Conservation (phyloP, 2,888 invertebrate species). For the Hydroisotoma schaefferi region DNA sequence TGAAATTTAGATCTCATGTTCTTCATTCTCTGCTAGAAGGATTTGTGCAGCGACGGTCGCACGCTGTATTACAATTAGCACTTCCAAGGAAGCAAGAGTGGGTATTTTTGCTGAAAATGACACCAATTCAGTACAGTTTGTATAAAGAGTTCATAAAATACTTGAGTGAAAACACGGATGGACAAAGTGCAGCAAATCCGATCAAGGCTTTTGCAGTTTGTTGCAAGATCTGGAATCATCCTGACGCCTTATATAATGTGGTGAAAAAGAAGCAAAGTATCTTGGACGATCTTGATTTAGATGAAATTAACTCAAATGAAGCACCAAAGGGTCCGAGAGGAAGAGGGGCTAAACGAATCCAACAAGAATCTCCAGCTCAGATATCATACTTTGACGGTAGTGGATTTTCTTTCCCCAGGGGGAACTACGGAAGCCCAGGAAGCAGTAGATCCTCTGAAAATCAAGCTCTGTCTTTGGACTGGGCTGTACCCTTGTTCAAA, state of each 20-base stretch:
- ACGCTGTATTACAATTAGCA: slow-evolving; percentile 85
- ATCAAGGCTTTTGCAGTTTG: slow-evolving; percentile 97
- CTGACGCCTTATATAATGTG: slow-evolving; percentile 85
- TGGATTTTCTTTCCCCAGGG: slow-evolving; percentile 8
- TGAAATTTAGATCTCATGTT: slow-evolving; percentile 94
- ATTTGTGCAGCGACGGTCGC: slow-evolving; percentile 92
- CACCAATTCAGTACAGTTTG: slow-evolving; percentile 80
- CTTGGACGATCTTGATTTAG: slow-evolving; percentile 58
- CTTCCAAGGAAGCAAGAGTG: slow-evolving; percentile 93
- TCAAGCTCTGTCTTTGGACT: slow-evolving; percentile 48
- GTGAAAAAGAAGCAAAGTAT: slow-evolving; percentile 72
- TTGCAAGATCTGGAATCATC: slow-evolving; percentile 97
- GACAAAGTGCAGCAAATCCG: slow-evolving; percentile 84
- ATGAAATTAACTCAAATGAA: slow-evolving; percentile 43
- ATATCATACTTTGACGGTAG: slow-evolving; percentile 13
- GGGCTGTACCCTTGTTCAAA: slow-evolving; percentile 74
- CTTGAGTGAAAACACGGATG: slow-evolving; percentile 60
- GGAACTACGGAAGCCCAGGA: background rate
- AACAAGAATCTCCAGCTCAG: slow-evolving; percentile 2
- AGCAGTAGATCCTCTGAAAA: background rate
- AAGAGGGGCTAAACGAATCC: slow-evolving; percentile 4
- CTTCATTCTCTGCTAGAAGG: slow-evolving; percentile 89
- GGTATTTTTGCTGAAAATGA: slow-evolving; percentile 85
- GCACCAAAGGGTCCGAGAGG: slow-evolving; percentile 19
- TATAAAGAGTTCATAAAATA: slow-evolving; percentile 88